Base-by-base conservation (phyloP, 2,113 vertebrate genomes). In the Pogona vitticeps region DNA sequence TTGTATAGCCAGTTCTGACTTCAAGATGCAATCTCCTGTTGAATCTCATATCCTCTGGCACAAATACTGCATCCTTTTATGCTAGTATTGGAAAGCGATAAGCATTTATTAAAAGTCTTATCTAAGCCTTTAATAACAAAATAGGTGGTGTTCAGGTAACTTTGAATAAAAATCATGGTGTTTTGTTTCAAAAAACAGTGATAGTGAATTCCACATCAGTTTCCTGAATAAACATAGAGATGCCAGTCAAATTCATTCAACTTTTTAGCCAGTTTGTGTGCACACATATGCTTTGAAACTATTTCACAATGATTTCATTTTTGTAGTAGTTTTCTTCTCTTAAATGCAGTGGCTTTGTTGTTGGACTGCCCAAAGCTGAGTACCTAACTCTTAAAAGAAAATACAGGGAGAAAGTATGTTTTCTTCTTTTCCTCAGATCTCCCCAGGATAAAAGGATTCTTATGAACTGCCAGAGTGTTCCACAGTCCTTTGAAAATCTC, bases 401-500 rank as follows among this genome's bases (percentile, higher is more conserved):
- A 13, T 70, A 18, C 58, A 79, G 26, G 21, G 20, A 20, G 61
- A 75, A 46, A 46, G n/a, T 67, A 5, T 3, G 21, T 67, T 17
- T 63, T 46, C 1, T 21, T n/a, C 18, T 52, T 28, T 2, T 13
- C 52, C 93, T 40, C 89, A 99, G 98, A 93, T 96, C 96, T 94
- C 93, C 97, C 42, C 96, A 97, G 61, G 97, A 99, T 90, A 94
- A 96, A 75, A 95, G 94, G 8, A 91, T 95, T 92, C 97, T 98
- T 92, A 98, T 99, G 94, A 97, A 97, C 91, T 96, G 95, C 77
- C 97, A 97, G 18, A 97, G 97, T 91, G 96, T 98, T 91, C 98
- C 98, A 59, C 98, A 99, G 94, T 99, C 99, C 90, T 99, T 99
- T 92, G 99, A 99, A 97, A 99, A 99, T 95, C 98, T 99, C 80